Percentiles rank a stretch among this genome's conserved stretches.
Evolutionary conservation across 2,888 invertebrate species (phyloP).

Genomic region (Portevinia maculata): DNA sequence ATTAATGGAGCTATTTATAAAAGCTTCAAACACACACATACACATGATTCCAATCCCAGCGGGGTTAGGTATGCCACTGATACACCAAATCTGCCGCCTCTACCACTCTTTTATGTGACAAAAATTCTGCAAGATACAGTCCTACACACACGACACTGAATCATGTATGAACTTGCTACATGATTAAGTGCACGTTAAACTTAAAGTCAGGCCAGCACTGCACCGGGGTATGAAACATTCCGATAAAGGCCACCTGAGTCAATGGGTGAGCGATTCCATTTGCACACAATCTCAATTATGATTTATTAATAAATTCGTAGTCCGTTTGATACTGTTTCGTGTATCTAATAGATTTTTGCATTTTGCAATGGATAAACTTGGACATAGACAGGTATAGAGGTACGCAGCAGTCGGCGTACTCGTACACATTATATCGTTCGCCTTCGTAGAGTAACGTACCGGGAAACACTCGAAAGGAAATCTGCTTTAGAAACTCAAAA

Average conservation of each 20-base stretch:
- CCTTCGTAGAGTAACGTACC: conserved; percentile 51
- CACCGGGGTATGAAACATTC: conserved; percentile 54
- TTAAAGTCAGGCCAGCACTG: not conserved
- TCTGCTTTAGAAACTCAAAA: conserved; percentile 1
- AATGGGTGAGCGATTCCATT: conserved; percentile 72
- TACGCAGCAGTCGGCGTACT: not conserved
- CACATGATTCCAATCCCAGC: conserved; percentile 2
- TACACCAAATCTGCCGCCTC: conserved; percentile 42
- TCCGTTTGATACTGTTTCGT: conserved; percentile 22
- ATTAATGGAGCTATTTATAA: conserved; percentile 65
- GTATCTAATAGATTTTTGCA: conserved; percentile 4
- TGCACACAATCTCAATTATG: conserved; percentile 74
- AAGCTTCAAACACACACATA: not conserved
- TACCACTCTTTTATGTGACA: conserved; percentile 49
- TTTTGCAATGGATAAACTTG: conserved; percentile 32
- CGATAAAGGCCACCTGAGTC: conserved; percentile 73
- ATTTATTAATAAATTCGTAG: conserved; percentile 72
- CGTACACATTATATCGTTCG: not conserved
- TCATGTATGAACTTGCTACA: conserved; percentile 62
- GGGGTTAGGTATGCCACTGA: conserved; percentile 58
- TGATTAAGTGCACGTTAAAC: conserved; percentile 61
- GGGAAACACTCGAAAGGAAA: conserved; percentile 62
- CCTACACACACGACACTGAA: conserved; percentile 48
- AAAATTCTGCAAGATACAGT: conserved; percentile 20
- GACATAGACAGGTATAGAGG: too few relatives aligned